These are phyloP conservation scores for Crypturellus undulatus DNA, from an alignment of 2,113 vertebrate species.

Conservation along the genomic window DNA sequence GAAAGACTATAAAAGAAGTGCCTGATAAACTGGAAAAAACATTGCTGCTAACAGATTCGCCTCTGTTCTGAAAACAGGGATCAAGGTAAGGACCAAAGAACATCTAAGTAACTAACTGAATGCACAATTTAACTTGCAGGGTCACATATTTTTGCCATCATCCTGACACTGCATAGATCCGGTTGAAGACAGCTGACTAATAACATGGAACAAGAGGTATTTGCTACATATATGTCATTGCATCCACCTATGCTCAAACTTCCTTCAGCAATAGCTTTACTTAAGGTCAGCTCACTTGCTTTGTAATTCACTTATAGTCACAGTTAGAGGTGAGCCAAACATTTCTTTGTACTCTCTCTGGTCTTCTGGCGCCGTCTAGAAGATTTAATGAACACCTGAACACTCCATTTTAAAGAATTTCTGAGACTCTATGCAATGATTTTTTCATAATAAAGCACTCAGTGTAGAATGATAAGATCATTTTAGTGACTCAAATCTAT, in stretches of 20 bases:
- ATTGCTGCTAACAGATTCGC: neutral
- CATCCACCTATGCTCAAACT: neutral
- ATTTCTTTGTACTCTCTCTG: neutral
- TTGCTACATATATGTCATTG: neutral
- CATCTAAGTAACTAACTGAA: neutral
- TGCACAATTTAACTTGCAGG: neutral
- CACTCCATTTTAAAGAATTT: neutral
- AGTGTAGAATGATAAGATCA: neutral
- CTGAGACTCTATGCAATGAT: neutral
- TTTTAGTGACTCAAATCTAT: neutral
- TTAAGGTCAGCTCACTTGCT: neutral
- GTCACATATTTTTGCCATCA: neutral
- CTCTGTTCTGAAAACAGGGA: neutral
- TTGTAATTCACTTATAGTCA: neutral
- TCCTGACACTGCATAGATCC: neutral
- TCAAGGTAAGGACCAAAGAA: neutral
- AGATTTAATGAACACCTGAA: neutral
- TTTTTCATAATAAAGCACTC: neutral
- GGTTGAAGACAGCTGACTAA: neutral
- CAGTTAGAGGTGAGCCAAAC: no score
- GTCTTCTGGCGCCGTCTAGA: neutral
- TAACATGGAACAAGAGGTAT: neutral
- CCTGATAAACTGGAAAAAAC: neutral
- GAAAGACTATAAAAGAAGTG: neutral
- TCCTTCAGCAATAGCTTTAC: neutral